phyloP scores from a whole-genome alignment of 2,888 invertebrate species.

The Tribolium freemani region DNA sequence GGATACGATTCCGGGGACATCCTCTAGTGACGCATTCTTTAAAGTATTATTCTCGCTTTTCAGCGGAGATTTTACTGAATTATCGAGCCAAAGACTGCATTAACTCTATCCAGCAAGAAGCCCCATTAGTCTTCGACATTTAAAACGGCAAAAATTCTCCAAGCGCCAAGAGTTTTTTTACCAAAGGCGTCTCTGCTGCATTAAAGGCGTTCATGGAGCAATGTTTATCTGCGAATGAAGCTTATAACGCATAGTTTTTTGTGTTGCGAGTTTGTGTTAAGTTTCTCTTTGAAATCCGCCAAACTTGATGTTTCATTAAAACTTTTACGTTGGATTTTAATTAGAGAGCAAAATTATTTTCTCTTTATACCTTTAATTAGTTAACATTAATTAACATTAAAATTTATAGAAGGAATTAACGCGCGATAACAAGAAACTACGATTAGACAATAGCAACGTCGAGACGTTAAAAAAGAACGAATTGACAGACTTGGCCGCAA shows the following conservation, averaged over 20 bases:
- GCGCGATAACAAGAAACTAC: slow-evolving; percentile 22
- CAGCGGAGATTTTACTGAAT: slow-evolving; percentile 25
- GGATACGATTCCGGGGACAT: slow-evolving; percentile 16
- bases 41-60: slow-evolving; percentile 37
- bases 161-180: not conserved
- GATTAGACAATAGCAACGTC: slow-evolving; percentile 25
- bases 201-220: slow-evolving; percentile 5
- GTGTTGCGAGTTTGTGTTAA: slow-evolving; percentile 14
- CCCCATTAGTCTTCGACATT: slow-evolving; percentile 28
- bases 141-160: slow-evolving; percentile 17
- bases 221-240: slow-evolving; percentile 33
- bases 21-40: slow-evolving; percentile 19
- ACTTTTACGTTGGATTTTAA: slow-evolving; percentile 31
- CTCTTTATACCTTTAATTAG: slow-evolving; percentile 34
- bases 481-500: slow-evolving; percentile 7
- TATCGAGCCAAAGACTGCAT: slow-evolving; percentile 26
- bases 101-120: slow-evolving; percentile 2
- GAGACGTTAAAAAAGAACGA: slow-evolving; percentile 7
- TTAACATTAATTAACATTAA: slow-evolving; percentile 31
- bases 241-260: slow-evolving; percentile 30
- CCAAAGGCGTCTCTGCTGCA: not conserved
- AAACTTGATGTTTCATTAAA: slow-evolving; percentile 36
- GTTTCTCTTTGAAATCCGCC: slow-evolving; percentile 25
- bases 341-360: slow-evolving; percentile 25
- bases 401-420: slow-evolving; percentile 24